Conservation (phyloP, 2,888 invertebrate species). For the Oscheius myriophilus region DNA sequence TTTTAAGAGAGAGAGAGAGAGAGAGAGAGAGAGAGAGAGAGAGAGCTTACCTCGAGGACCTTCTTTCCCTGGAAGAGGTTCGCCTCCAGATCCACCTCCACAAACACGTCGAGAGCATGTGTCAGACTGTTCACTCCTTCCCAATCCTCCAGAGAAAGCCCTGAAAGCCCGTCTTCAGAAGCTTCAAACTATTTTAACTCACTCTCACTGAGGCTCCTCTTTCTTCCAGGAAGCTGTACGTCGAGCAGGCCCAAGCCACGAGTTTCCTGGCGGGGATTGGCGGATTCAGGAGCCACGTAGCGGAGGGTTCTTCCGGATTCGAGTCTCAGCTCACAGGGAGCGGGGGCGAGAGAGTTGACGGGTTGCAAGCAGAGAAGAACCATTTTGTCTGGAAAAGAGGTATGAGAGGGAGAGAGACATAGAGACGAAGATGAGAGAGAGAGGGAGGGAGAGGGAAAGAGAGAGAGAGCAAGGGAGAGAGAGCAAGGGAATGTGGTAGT, state of each 20-base stretch:
- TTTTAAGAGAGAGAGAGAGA: background rate
- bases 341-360: constrained; percentile 12
- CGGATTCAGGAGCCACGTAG: constrained; percentile 28
- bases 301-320: constrained; percentile 59
- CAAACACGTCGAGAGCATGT: constrained; percentile 59
- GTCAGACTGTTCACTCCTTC: constrained; percentile 64
- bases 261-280: constrained; percentile 22
- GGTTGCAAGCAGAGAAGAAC: constrained; percentile 14
- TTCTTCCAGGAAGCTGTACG: background rate
- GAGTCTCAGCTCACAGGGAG: constrained; percentile 45
- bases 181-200: background rate
- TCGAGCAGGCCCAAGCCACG: constrained; percentile 5
- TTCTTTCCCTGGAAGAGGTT: constrained; percentile 62
- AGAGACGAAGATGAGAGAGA: background rate
- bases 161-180: background rate
- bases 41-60: constrained; percentile 59
- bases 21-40: too few relatives aligned
- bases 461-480: too few relatives aligned
- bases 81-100: constrained; percentile 62
- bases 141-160: constrained; percentile 56
- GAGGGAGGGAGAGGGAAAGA: background rate
- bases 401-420: background rate
- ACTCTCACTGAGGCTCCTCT: constrained; percentile 3
- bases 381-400: background rate
- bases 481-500: too few relatives aligned